Percentiles rank a stretch among this genome's conserved stretches.
These are phyloP conservation scores for Notarius quadriscutis DNA, from an alignment of 2,113 vertebrate genomes.

Conservation along the genomic window DNA sequence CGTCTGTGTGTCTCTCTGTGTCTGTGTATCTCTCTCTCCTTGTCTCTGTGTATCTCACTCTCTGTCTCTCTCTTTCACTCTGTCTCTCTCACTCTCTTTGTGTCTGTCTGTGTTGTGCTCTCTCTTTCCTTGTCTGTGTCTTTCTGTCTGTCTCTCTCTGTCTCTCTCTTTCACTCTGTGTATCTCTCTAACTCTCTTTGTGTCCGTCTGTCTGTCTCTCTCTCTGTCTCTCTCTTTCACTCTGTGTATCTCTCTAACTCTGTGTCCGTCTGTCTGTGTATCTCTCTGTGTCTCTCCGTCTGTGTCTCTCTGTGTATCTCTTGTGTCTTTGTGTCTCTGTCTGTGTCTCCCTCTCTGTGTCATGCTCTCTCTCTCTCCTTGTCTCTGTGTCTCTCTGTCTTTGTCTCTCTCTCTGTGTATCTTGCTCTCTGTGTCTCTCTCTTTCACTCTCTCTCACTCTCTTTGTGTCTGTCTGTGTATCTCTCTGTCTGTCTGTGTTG, in stretches of 20 bases:
- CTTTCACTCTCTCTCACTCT: neutral
- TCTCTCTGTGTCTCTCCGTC: neutral
- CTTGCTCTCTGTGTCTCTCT: neutral
- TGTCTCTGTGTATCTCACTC: neutral
- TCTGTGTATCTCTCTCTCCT: neutral
- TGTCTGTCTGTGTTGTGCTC: neutral
- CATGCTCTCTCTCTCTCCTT: too few relatives aligned
- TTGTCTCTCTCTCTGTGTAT: neutral
- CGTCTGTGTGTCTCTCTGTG: neutral
- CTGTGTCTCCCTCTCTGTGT: neutral
- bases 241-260: neutral
- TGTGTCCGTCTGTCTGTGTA: neutral
- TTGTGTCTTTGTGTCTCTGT: too few relatives aligned
- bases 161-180: too few relatives aligned
- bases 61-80: neutral
- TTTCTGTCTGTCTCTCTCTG: too few relatives aligned
- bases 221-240: neutral
- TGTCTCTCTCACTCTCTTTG: neutral
- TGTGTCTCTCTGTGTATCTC: neutral
- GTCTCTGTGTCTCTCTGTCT: neutral
- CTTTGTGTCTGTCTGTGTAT: too few relatives aligned
- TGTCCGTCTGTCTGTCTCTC: too few relatives aligned
- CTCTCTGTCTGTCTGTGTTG: too few relatives aligned
- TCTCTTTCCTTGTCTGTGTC: neutral
- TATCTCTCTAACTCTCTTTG: too few relatives aligned